phyloP scores from a whole-genome alignment of 2,888 invertebrate genomes.

The Lasioglossum leucozonium region DNA sequence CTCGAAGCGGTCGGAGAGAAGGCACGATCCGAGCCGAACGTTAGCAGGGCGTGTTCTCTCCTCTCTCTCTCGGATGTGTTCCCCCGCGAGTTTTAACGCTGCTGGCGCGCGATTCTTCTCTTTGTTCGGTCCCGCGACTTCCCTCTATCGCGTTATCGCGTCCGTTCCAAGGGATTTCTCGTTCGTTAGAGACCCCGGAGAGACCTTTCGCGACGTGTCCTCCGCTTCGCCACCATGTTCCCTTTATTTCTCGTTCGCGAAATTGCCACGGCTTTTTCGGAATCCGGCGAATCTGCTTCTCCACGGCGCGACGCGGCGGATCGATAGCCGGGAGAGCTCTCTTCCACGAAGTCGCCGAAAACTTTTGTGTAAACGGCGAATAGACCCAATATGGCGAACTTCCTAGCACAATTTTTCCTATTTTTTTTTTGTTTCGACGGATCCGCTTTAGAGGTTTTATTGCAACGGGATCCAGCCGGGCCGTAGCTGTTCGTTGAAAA shows the following conservation, averaged over 20 bases:
- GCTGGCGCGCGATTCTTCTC: conserved; percentile 23
- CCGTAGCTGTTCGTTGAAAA: not conserved
- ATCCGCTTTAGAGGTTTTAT: conserved; percentile 3
- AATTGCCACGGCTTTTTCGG: not conserved
- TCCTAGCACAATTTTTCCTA: conserved; percentile 6
- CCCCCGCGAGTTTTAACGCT: conserved; percentile 1
- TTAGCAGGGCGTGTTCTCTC: conserved; percentile 46
- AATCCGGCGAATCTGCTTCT: not conserved
- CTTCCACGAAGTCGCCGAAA: not conserved
- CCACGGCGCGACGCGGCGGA: too few relatives aligned
- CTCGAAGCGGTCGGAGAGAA: conserved; percentile 21
- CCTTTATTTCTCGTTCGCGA: not conserved
- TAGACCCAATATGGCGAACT: not conserved
- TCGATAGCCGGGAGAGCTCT: not conserved
- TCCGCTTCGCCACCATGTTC: not conserved
- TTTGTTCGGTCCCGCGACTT: not conserved
- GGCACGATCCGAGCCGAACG: not conserved
- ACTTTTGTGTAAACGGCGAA: conserved; percentile 9
- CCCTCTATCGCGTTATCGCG: not conserved
- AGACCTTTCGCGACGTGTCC: not conserved
- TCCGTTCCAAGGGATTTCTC: not conserved
- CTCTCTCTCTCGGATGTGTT: conserved; percentile 20
- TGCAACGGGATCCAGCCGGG: not conserved
- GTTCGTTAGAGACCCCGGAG: not conserved
- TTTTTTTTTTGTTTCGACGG: conserved; percentile 7